Evolutionary conservation across 2,797 vertebrate species (phyloP).

Genomic region (Lepilemur septentrionalis): DNA sequence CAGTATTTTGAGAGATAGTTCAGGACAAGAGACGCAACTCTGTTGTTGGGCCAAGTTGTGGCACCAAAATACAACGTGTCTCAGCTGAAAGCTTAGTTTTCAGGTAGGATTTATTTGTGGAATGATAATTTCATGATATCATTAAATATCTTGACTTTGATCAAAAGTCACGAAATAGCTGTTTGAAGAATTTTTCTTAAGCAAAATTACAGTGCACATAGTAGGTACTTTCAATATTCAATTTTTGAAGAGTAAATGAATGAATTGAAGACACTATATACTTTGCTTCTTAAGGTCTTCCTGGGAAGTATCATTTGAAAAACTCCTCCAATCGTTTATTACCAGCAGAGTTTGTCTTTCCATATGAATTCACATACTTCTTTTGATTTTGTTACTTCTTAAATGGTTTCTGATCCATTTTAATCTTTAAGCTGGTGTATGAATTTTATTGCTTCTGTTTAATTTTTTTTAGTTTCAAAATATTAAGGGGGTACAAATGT

Average conservation of each 20-base stretch:
- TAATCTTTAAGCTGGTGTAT: background rate
- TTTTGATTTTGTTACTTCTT: conserved; percentile 45
- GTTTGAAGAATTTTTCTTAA: conserved; percentile 18
- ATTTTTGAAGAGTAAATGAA: background rate
- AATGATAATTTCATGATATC: conserved; percentile 30
- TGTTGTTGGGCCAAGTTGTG: background rate
- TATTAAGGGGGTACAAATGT: background rate
- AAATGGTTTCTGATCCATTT: conserved; percentile 19
- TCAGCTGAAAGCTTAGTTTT: conserved; percentile 1
- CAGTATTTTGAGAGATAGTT: background rate
- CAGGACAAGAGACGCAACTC: background rate
- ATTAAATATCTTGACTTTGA: background rate
- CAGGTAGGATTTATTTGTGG: background rate
- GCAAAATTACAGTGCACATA: background rate
- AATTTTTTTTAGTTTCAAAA: background rate
- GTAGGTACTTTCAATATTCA: background rate
- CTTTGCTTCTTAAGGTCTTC: background rate
- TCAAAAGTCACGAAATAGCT: background rate
- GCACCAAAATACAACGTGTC: background rate
- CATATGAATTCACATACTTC: background rate
- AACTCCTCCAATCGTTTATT: background rate
- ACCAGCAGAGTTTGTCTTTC: background rate
- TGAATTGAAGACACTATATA: background rate
- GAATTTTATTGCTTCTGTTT: background rate
- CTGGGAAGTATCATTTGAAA: background rate